Evolutionary conservation across 2,797 vertebrate genomes (phyloP).

Genomic region (Dipus sagitta): DNA sequence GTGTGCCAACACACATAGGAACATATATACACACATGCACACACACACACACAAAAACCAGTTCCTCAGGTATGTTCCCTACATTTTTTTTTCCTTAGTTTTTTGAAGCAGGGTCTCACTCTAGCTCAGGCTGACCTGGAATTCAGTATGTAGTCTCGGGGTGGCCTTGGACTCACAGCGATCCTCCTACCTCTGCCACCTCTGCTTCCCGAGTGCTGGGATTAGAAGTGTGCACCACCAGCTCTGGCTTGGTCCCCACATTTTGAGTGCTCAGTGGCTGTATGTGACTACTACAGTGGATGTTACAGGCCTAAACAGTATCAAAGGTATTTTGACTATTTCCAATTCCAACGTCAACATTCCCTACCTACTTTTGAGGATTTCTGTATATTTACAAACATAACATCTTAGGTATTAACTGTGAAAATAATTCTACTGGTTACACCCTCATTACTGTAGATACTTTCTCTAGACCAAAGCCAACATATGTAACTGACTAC

Average conservation of each 20-base stretch:
- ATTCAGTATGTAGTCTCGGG: no score
- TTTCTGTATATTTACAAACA: background rate
- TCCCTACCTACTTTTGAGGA: background rate
- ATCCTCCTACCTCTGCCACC: no score
- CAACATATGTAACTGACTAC: conserved; percentile 30
- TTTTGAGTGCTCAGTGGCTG: background rate
- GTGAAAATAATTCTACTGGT: background rate
- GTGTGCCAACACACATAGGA: no score
- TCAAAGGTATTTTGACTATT: background rate
- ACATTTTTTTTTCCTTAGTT: background rate
- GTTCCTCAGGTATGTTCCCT: conserved; percentile 11
- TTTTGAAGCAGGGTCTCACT: no score
- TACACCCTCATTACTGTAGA: background rate
- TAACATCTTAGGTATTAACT: background rate
- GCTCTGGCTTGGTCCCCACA: background rate
- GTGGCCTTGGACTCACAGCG: no score
- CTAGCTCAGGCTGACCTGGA: no score
- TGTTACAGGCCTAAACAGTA: background rate
- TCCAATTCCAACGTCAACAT: background rate
- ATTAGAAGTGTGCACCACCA: no score
- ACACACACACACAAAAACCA: background rate
- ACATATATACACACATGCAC: no score
- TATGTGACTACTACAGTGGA: background rate
- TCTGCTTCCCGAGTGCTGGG: no score
- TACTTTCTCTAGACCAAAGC: conserved; percentile 3